Evolutionary conservation across 2,888 invertebrate genomes (phyloP), one percentile per base, ranked within the genome.

Genomic region (Hemistola chrysoprasaria): DNA sequence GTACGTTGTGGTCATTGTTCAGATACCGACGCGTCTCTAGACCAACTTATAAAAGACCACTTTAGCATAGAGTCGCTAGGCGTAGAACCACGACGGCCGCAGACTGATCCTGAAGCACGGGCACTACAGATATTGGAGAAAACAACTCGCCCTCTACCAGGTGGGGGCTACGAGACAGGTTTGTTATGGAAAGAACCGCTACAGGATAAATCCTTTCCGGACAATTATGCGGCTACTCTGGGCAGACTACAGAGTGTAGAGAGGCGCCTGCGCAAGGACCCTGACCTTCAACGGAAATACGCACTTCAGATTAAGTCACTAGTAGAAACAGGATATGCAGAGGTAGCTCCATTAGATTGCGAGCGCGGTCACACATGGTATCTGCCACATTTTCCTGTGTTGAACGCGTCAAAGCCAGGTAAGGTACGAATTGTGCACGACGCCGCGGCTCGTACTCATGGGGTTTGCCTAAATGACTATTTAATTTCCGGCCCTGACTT

Each of bases 331-430:
- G 43, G 38, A 1, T 56, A 51, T 22, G 53, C 53, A 0, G 56
- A 53, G 33, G 16, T 8, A 4, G 27, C 36, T 5, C 29, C 26
- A 5, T 8, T 11, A 0, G 1, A n/a, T 0, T 9, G 23, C 5
- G 10, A 11, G 1, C 6, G 21, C 1, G 24, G 8, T 1, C 10
- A 38, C 3, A 40, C 31, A 0, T 53, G 43, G 46, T 51, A 45
- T 3, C 22, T 50, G 7, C 47, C 52, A 2, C 57, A 54, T 24
- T 57, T 54, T 21, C 46, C 49, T 0, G 50, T 57, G 6, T 22
- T 35, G 3, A 39, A 56, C 16, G 33, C 52, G 3, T 46, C 22
- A 11, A 45, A 45, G 8, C 10, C 22, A 1, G 35, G 40, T 7
- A 27, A n/a, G 8, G 3, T 11, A 5, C n/a, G 39, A 3, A 1